Evolutionary conservation across 2,797 vertebrate species (phyloP), one percentile per base, ranked within the genome.

Genomic region (Tadarida brasiliensis): DNA sequence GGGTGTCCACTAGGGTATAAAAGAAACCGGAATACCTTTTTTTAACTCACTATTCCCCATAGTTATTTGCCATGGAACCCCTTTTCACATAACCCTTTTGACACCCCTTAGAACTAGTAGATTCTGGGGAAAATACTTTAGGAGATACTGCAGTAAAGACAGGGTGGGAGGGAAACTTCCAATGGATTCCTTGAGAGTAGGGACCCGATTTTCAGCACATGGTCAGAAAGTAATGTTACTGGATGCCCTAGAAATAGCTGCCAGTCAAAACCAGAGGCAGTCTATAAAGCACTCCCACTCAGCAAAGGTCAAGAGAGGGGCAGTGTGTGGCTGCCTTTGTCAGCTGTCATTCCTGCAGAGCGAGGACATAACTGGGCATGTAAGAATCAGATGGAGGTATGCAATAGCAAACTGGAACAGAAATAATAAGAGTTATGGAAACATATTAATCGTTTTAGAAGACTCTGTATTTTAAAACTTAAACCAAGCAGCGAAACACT

Each of bases 51-150:
- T n/a, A 26, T 87, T 77, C 65, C 12, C 80, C 81, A 54, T 1
- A 78, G 63, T 7, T 78, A 83, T 56, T 61, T 86, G 74, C 8
- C 11, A 73, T 0, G 24, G 39, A 77, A 61, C 7, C 10, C 2
- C 3, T n/a, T 51, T 74, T 84, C 39, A 63, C 4, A 12, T 54
- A 87, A 83, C 20, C 19, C 47, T 68, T 35, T 49, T 82, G 74
- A 87, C 12, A 86, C 85, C 26, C n/a, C 49, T 82, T 82, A 90
- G n/a, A 92, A 81, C 26, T 68, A 87, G 73, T 26, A 77, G 61
- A 68, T 88, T 92, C 68, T 59, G n/a, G 11, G 47, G 28, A 57
- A 82, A 76, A 71, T 10, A 57, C 22, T 92, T 83, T 61, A 33
- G 71, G 33, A 67, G 80, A 87, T 83, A n/a, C 7, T 74, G 51